phyloP scores from a whole-genome alignment of 1,140 invertebrate genomes.

The Kradibia gibbosae region DNA sequence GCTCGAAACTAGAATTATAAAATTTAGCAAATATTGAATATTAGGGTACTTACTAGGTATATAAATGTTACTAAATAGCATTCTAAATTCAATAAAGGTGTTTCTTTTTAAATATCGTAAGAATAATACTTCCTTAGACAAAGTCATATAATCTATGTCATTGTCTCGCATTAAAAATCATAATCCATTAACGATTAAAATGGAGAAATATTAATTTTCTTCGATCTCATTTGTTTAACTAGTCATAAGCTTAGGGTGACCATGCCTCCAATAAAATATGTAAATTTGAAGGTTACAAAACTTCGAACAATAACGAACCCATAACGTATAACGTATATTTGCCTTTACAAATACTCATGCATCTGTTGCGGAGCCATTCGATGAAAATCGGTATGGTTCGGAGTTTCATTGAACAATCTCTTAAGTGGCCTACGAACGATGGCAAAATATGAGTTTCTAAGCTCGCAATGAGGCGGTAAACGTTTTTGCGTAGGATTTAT shows the following conservation, averaged over 20 bases:
- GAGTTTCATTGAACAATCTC: constrained; percentile 38
- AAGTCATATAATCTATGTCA: not conserved
- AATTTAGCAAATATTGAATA: constrained; percentile 28
- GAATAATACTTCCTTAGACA: not conserved
- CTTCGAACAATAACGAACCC: constrained; percentile 29
- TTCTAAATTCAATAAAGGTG: not conserved
- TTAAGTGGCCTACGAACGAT: constrained; percentile 31
- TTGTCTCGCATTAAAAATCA: not conserved
- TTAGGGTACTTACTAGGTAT: not conserved
- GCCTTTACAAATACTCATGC: not conserved
- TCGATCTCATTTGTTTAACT: not conserved
- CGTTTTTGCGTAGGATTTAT: constrained; percentile 24
- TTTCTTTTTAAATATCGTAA: not conserved
- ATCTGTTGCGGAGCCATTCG: too few species aligned
- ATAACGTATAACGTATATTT: not conserved
- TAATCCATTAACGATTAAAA: not conserved
- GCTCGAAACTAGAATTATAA: constrained; percentile 18
- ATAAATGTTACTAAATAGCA: not conserved
- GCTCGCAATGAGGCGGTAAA: not conserved
- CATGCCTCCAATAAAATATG: constrained; percentile 26
- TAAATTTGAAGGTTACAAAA: constrained; percentile 16
- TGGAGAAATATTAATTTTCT: not conserved
- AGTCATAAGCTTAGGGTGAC: constrained; percentile 46
- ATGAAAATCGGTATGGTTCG: constrained; percentile 25
- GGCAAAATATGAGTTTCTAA: constrained; percentile 14